A percentile compares a stretch with the other conserved stretches of the same genome.
phyloP scores from a whole-genome alignment of 2,888 invertebrate genomes.

The Euspilapteryx auroguttella region DNA sequence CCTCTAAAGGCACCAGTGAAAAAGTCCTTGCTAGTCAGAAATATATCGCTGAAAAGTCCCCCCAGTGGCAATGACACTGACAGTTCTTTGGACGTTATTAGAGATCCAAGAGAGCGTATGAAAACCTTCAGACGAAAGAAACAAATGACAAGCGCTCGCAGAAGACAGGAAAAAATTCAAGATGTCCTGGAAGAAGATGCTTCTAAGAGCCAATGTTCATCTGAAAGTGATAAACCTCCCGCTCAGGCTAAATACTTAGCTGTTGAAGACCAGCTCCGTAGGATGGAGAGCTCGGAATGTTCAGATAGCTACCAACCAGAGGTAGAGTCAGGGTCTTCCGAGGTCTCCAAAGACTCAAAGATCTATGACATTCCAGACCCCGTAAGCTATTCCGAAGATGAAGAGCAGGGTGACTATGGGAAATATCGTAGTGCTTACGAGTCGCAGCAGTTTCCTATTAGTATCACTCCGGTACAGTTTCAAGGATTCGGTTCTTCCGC shows the following conservation, averaged over 20 bases:
- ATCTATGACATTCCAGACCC: slow-evolving; percentile 34
- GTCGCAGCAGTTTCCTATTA: slow-evolving; percentile 41
- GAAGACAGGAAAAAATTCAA: slow-evolving; percentile 58
- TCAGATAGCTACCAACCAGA: slow-evolving; percentile 72
- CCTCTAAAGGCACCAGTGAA: slow-evolving; percentile 68
- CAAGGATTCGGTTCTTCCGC: slow-evolving; percentile 66
- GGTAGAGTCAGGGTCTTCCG: slow-evolving; percentile 64
- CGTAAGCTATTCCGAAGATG: slow-evolving; percentile 58
- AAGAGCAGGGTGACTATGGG: slow-evolving; percentile 51
- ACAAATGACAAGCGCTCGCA: slow-evolving; percentile 61
- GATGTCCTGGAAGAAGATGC: slow-evolving; percentile 56
- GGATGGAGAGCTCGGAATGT: slow-evolving; percentile 66
- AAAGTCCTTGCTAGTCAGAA: slow-evolving; percentile 61
- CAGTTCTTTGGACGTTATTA: slow-evolving; percentile 67
- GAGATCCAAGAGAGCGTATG: slow-evolving; percentile 68
- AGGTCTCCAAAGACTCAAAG: slow-evolving; percentile 58
- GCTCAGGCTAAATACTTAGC: slow-evolving; percentile 31
- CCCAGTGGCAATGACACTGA: slow-evolving; percentile 77
- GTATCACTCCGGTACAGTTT: slow-evolving; percentile 53
- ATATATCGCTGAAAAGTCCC: slow-evolving; percentile 68
- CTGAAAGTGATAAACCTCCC: slow-evolving; percentile 48
- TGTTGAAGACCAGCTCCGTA: slow-evolving; percentile 46
- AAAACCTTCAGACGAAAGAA: slow-evolving; percentile 70
- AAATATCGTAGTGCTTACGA: slow-evolving; percentile 41
- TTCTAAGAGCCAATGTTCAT: slow-evolving; percentile 51